Evolutionary conservation across 2,797 vertebrate genomes (phyloP).

Genomic region (Craterocephalus amniculus): DNA sequence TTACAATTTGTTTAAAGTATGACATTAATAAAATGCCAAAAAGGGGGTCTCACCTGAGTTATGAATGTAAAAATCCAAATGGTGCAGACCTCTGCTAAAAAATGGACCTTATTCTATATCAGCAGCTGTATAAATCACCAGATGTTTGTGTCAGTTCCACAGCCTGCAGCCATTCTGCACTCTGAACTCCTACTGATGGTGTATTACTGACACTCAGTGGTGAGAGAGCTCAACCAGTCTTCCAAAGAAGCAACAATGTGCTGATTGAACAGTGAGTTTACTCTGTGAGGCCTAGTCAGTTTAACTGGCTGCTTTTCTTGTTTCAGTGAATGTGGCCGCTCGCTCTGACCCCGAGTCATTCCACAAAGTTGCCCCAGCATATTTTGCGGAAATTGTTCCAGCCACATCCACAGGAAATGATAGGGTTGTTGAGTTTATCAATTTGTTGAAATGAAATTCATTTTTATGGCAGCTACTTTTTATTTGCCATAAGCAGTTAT

Average conservation of each 20-base stretch:
- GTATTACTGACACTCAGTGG: slow-evolving; percentile 72
- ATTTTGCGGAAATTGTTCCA: slow-evolving; percentile 7
- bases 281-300: not conserved
- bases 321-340: not conserved
- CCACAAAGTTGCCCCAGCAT: not conserved
- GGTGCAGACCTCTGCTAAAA: slow-evolving; percentile 1
- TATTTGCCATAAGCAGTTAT: slow-evolving; percentile 15
- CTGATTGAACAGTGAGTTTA: slow-evolving; percentile 22
- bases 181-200: slow-evolving; percentile 22
- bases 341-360: slow-evolving; percentile 28
- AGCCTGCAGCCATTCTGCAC: slow-evolving; percentile 19
- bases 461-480: slow-evolving; percentile 10
- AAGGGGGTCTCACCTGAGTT: slow-evolving; percentile 29
- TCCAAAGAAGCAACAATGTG: slow-evolving; percentile 16
- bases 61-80: slow-evolving; percentile 44
- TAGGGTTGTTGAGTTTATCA: slow-evolving; percentile 22
- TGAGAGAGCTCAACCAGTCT: slow-evolving; percentile 28
- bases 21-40: slow-evolving; percentile 30
- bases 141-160: slow-evolving; percentile 3
- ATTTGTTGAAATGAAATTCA: slow-evolving; percentile 22
- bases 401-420: slow-evolving; percentile 6
- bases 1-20: slow-evolving; percentile 15
- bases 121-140: slow-evolving; percentile 17
- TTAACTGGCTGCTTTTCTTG: slow-evolving; percentile 8
- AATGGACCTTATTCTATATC: slow-evolving; percentile 13